Base-by-base conservation (phyloP, 2,888 invertebrate genomes). In the Halocaridina rubra region DNA sequence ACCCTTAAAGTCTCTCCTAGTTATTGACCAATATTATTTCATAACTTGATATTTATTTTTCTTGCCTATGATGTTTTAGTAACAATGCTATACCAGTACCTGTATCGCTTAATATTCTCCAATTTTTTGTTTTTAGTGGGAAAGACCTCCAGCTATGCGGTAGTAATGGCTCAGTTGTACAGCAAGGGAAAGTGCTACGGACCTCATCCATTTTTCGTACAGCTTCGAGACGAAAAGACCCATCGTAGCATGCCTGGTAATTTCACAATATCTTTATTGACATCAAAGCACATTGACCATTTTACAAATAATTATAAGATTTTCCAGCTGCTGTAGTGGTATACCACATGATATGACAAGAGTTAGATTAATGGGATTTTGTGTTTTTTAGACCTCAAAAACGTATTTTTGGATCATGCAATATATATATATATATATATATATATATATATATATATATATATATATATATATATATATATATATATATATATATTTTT, bases 191-290 rank as follows among this genome's bases (percentile, higher is more conserved):
- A 95, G 90, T 95, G 95, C 90, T 94, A 95, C 90, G 98, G 98
- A 30, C 94, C 98, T 89, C 98, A 98, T 90, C 95, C 97, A 0
- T 98, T 98, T 91, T 94, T 98, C 88, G 97, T 98, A 0, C 98
- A 97, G 90, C 92, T 98, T 7, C 93, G 98, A 78, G 95, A 97
- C 90, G 94, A 96, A 90, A 95, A 97, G 22, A 96, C 96, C 0
- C 97, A 98, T 90, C 92, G 94, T 91, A 97, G 97, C 0, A 90
- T 98, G 89, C 93, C 94, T 3, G 97, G 97, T 90, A 61, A 33
- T 33, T 3, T n/a, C n/a, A n/a, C n/a, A n/a, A n/a, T 46, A n/a
- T n/a, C n/a, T n/a, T n/a, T n/a, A n/a, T n/a, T n/a, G n/a, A n/a
- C n/a, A n/a, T n/a, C n/a, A n/a, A n/a, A n/a, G n/a, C n/a, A n/a